These are phyloP conservation scores for Hoplostethus mediterraneus DNA, from an alignment of 2,797 vertebrate genomes.

Conservation along the genomic window DNA sequence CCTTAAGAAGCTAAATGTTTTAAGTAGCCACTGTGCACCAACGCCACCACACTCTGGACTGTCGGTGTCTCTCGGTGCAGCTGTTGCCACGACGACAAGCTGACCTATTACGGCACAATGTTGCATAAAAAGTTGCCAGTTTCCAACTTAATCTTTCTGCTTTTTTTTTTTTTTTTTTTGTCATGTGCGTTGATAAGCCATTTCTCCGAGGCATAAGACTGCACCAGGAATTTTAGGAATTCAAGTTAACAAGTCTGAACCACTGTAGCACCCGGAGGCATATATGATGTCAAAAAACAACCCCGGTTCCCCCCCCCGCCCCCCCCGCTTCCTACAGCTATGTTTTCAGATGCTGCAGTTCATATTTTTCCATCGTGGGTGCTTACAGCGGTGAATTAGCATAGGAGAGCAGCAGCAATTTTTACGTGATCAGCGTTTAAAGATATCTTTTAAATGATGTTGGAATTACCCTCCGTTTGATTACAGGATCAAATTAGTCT, in stretches of 20 bases:
- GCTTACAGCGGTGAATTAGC: conserved; percentile 30
- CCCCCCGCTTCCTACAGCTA: no score
- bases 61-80: conserved; percentile 31
- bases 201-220: conserved; percentile 72
- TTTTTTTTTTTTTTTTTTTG: conserved; percentile 47
- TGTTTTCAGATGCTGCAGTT: conserved; percentile 3
- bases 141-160: conserved; percentile 62
- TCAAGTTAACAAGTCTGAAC: conserved; percentile 80
- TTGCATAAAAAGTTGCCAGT: conserved; percentile 43
- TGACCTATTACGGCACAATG: conserved; percentile 23
- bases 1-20: background rate
- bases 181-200: conserved; percentile 79
- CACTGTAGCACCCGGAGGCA: conserved; percentile 73
- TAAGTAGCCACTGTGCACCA: conserved; percentile 13
- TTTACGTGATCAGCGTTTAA: background rate
- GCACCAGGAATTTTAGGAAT: conserved; percentile 81
- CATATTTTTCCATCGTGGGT: conserved; percentile 15
- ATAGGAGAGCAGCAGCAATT: conserved; percentile 4
- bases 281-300: conserved; percentile 44
- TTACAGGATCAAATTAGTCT: background rate
- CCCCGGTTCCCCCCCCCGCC: background rate
- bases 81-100: conserved; percentile 9
- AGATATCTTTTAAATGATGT: background rate
- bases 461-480: background rate
- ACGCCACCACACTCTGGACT: conserved; percentile 21